Conservation (phyloP, 2,113 vertebrate species). For the Larimichthys crocea region DNA sequence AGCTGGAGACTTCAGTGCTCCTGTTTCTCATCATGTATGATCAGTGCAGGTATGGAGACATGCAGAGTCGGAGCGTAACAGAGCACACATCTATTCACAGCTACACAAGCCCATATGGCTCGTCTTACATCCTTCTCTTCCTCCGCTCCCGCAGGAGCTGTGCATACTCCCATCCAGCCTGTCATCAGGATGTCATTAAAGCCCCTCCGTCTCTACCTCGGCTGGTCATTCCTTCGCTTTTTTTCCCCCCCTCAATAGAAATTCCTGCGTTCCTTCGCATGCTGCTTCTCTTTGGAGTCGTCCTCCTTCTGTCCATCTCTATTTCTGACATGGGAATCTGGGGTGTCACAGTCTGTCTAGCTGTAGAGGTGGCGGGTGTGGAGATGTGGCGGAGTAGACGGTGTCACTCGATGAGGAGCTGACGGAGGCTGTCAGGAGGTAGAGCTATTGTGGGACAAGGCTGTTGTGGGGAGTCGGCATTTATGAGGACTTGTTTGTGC, state of each 20-base stretch:
- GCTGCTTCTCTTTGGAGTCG: constrained; percentile 29
- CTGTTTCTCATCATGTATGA: constrained; percentile 46
- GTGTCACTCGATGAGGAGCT: constrained; percentile 36
- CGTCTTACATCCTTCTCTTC: constrained; percentile 52
- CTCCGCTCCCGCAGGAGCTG: constrained; percentile 40
- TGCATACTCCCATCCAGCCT: constrained; percentile 59
- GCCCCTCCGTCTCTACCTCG: constrained; percentile 24
- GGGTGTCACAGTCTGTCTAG: constrained; percentile 39
- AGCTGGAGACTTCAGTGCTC: constrained; percentile 56
- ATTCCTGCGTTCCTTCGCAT: constrained; percentile 60
- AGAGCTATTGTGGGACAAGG: constrained; percentile 54
- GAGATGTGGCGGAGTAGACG: constrained; percentile 3
- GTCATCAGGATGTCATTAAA: constrained; percentile 81
- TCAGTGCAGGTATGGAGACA: constrained; percentile 53
- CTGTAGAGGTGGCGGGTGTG: constrained; percentile 13
- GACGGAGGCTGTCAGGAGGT: constrained; percentile 61
- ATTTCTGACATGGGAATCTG: constrained; percentile 62
- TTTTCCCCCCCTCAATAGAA: constrained; percentile 15
- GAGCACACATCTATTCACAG: constrained; percentile 56
- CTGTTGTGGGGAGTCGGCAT: constrained; percentile 9
- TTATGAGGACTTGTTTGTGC: not conserved
- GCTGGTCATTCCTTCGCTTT: constrained; percentile 35
- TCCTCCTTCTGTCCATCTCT: constrained; percentile 51
- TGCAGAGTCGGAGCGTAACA: constrained; percentile 15
- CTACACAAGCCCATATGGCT: constrained; percentile 39